phyloP scores from a whole-genome alignment of 2,888 invertebrate species.

The Acanthosoma haemorrhoidale region DNA sequence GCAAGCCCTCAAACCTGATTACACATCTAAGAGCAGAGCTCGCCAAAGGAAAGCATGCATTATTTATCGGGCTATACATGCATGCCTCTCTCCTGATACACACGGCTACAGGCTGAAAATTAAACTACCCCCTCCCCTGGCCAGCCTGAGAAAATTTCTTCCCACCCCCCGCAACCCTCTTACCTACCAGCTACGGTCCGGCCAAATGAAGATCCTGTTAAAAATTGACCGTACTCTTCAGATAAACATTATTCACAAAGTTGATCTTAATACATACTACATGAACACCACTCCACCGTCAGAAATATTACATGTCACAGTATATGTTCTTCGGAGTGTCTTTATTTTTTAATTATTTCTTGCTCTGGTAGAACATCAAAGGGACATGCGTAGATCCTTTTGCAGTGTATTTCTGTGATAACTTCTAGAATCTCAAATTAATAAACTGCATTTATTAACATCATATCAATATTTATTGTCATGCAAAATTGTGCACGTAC shows the following conservation, averaged over 20 bases:
- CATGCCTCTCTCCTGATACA: constrained; percentile 29
- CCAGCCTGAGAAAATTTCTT: background rate
- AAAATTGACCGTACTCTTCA: background rate
- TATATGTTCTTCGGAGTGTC: background rate
- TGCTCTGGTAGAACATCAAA: background rate
- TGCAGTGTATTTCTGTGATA: no score
- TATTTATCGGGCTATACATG: constrained; percentile 40
- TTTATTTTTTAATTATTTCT: background rate
- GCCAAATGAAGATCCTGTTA: background rate
- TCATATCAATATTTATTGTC: no score
- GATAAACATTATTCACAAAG: background rate
- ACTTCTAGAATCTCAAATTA: no score
- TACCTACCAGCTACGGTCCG: background rate
- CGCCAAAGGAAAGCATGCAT: constrained; percentile 39
- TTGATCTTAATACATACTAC: background rate
- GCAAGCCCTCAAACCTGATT: constrained; percentile 38
- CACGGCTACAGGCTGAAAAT: constrained; percentile 35
- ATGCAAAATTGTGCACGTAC: no score
- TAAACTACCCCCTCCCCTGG: constrained; percentile 32
- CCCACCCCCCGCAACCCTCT: background rate
- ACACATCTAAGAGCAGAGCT: constrained; percentile 39
- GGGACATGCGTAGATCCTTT: background rate
- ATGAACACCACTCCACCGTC: background rate
- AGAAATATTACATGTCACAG: background rate
- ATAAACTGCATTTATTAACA: no score